Conservation (phyloP, 2,113 vertebrate species). For the Oenanthe melanoleuca region DNA sequence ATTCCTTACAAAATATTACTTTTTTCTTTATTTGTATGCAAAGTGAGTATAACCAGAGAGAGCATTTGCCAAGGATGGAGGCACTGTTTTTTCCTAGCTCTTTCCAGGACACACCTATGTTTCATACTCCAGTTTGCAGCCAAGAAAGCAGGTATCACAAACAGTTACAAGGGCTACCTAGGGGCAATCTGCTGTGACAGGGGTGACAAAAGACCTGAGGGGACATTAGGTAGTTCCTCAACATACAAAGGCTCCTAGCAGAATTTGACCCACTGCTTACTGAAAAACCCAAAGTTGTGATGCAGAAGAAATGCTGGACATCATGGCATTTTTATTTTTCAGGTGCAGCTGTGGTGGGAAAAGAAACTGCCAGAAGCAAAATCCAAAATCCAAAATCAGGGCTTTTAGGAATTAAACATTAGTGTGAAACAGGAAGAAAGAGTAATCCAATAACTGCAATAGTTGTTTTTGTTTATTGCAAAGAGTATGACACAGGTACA, state of each 20-base stretch:
- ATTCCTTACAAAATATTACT: slow-evolving; percentile 44
- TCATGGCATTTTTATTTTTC: not conserved
- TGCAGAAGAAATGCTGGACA: not conserved
- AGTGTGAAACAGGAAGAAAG: not conserved
- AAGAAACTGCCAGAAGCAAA: slow-evolving; percentile 3
- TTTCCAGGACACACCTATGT: not conserved
- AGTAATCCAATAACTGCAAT: not conserved
- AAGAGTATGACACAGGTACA: not conserved
- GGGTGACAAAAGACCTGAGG: not conserved
- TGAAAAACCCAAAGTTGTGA: not conserved
- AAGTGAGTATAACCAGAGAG: not conserved
- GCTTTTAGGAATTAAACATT: not conserved
- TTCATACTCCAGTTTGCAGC: not conserved
- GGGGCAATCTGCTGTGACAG: not conserved
- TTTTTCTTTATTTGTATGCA: slow-evolving; percentile 35
- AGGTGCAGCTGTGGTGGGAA: not conserved
- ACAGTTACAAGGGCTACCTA: not conserved
- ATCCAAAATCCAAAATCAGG: not conserved
- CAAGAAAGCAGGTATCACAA: not conserved
- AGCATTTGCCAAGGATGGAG: not conserved
- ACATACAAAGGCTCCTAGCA: not conserved
- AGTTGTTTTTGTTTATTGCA: not conserved
- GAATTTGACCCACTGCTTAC: not conserved
- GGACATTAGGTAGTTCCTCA: not conserved
- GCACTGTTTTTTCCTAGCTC: not conserved